Base-by-base conservation (phyloP, 1,140 invertebrate genomes). In the Drosophila lacteicornis region DNA sequence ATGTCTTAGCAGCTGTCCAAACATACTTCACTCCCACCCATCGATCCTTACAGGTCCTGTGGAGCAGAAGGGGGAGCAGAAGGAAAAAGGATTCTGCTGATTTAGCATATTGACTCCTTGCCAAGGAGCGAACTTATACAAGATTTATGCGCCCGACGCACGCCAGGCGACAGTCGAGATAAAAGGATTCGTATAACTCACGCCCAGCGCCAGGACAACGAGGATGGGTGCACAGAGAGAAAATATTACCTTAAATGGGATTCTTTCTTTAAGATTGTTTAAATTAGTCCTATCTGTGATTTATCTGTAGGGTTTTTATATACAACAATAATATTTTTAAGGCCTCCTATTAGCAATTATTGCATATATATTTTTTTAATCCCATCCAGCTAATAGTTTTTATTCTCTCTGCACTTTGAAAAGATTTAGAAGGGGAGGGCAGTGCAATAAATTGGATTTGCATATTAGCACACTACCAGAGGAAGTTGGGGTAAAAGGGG, bases 61-160 rank as follows among this genome's bases (percentile, higher is more conserved):
- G 38, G 40, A 74, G 33, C 58, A 38, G 19, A 30, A 17, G 36
- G 25, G 9, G 22, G 33, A 19, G 27, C 11, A 33, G 30, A 38
- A 11, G 15, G 11, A 40, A 15, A 47, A 71, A 70, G 77, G 62
- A 77, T 76, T 75, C 79, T 85, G 83, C 79, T 82, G 88, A 84
- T 85, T 91, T 91, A 91, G 80, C 88, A 91, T 91, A 91, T 91
- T 91, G 88, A 91, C 88, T 91, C 83, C 83, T 91, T 80, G 71
- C 66, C 80, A 81, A 85, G 82, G 63, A 85, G 75, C 66, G 57
- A 81, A 91, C 81, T 91, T 91, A 91, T 91, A 91, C 58, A 91
- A 91, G 88, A 91, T 91, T 91, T 91, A 91, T 91, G 88, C 68
- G 76, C 42, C 58, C 69, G 75, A 56, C 68, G 75, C 68, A 71